Percentiles rank a stretch among this genome's conserved stretches.
phyloP scores from a whole-genome alignment of 2,797 vertebrate species.

The Streptopelia turtur region DNA sequence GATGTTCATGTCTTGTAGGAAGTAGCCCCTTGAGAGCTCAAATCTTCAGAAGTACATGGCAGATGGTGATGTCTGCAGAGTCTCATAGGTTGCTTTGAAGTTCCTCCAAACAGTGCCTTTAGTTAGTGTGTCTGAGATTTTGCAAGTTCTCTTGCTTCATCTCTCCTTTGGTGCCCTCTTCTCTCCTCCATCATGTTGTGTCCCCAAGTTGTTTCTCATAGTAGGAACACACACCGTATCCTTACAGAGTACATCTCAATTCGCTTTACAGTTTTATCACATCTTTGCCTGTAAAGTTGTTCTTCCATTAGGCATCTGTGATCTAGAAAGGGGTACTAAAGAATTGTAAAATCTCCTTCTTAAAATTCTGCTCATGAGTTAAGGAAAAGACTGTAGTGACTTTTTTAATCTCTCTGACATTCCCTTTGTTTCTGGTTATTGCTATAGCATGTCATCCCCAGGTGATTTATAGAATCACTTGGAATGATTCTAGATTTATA shows the following conservation, averaged over 20 bases:
- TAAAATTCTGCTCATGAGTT: constrained; percentile 13
- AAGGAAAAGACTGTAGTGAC: background rate
- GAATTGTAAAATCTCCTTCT: background rate
- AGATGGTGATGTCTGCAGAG: constrained; percentile 36
- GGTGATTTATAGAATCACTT: constrained; percentile 17
- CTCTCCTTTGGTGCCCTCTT: background rate
- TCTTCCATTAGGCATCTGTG: background rate
- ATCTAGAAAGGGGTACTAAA: background rate
- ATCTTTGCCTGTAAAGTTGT: background rate
- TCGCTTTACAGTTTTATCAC: background rate
- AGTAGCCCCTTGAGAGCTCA: constrained; percentile 36
- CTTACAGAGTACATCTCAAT: background rate
- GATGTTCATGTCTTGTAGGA: constrained; percentile 50
- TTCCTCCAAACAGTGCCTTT: background rate
- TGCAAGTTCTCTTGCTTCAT: background rate
- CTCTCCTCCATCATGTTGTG: background rate
- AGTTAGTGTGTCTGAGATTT: background rate
- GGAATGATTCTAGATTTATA: background rate
- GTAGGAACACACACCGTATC: background rate
- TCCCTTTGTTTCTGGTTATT: constrained; percentile 38
- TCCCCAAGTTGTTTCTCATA: background rate
- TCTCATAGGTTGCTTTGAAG: constrained; percentile 47
- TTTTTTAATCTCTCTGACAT: constrained; percentile 12
- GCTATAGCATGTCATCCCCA: background rate
- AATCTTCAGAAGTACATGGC: constrained; percentile 38